Evolutionary conservation across 2,113 vertebrate genomes (phyloP).

Genomic region (Malurus elegans): DNA sequence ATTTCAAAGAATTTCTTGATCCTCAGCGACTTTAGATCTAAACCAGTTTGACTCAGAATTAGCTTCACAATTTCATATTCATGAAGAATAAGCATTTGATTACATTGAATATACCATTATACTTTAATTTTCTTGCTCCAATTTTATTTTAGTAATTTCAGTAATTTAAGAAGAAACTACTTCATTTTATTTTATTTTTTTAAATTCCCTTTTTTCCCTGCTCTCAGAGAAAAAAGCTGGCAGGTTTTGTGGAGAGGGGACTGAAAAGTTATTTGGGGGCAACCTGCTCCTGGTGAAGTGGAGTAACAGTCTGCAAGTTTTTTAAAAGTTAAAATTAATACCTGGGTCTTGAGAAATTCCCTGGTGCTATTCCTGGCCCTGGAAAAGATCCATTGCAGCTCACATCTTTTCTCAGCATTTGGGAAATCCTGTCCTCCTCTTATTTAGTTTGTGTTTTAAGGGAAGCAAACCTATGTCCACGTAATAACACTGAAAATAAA

Average conservation of each 20-base stretch:
- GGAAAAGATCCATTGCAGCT: neutral
- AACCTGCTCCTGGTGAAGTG: neutral
- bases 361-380: neutral
- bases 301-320: neutral
- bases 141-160: neutral
- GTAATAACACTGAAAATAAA: neutral
- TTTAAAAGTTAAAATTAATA: neutral
- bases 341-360: neutral
- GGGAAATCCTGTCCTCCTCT: neutral
- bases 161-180: neutral
- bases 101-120: neutral
- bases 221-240: neutral
- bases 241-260: neutral
- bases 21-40: neutral
- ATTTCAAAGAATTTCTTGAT: slow-evolving; percentile 11
- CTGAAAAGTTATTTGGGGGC: neutral
- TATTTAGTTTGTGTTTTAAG: fast-evolving
- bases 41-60: neutral
- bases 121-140: neutral
- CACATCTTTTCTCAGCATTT: neutral
- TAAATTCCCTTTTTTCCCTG: neutral
- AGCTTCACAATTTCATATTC: neutral
- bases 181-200: neutral
- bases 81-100: slow-evolving; percentile 1
- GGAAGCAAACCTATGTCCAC: neutral